Evolutionary conservation across 2,888 invertebrate species (phyloP).

Genomic region (Drosophila subquinaria): DNA sequence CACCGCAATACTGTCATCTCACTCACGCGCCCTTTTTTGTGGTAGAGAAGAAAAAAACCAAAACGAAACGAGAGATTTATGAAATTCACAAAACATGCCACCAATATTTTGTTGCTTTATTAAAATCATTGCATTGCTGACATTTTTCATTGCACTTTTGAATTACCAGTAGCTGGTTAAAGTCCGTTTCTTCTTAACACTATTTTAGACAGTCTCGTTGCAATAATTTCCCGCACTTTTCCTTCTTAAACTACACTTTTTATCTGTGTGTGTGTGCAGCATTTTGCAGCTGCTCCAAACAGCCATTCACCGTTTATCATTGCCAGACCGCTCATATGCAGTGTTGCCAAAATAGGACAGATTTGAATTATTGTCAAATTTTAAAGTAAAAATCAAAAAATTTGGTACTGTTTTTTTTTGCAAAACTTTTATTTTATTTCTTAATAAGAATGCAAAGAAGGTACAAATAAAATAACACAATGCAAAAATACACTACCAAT

Average conservation of each 20-base stretch:
- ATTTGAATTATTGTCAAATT: too few relatives aligned
- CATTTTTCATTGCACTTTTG: conserved; percentile 31
- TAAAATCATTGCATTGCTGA: conserved; percentile 16
- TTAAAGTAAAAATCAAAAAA: too few relatives aligned
- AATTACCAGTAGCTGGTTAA: conserved; percentile 20
- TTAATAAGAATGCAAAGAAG: too few relatives aligned
- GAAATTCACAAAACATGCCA: conserved; percentile 70
- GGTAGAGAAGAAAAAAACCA: conserved; percentile 78
- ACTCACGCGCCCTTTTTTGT: conserved; percentile 75
- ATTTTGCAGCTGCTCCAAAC: too few relatives aligned
- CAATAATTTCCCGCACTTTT: conserved; percentile 73
- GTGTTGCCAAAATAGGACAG: too few relatives aligned
- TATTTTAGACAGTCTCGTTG: conserved; percentile 36
- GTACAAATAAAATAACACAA: too few relatives aligned
- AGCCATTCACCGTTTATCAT: conserved; percentile 40
- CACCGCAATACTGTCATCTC: conserved; percentile 53
- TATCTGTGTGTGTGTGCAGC: conserved; percentile 22
- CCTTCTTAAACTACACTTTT: conserved; percentile 52
- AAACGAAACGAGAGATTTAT: conserved; percentile 70
- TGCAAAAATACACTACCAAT: too few relatives aligned
- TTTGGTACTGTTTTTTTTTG: too few relatives aligned
- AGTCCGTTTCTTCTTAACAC: conserved; percentile 16
- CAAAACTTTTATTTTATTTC: too few relatives aligned
- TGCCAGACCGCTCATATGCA: conserved; percentile 31
- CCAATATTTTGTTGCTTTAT: conserved; percentile 42